phyloP scores from a whole-genome alignment of 2,797 vertebrate genomes.

The Argentina silus region DNA sequence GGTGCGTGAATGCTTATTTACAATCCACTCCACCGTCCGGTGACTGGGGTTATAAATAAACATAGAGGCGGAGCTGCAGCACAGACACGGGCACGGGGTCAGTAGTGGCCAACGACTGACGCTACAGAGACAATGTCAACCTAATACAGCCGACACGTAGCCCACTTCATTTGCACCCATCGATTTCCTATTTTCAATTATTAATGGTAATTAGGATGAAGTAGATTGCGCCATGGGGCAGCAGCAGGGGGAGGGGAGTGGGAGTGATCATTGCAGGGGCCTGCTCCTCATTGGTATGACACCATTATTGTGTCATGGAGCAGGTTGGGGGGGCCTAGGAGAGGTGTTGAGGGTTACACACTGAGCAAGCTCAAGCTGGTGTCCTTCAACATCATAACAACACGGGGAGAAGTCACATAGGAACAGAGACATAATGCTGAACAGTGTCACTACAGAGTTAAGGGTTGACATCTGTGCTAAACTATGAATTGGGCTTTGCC shows the following conservation, averaged over 20 bases:
- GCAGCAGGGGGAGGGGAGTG: constrained; percentile 56
- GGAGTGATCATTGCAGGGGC: constrained; percentile 76
- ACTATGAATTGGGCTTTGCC: not conserved
- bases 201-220: constrained; percentile 99
- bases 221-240: constrained; percentile 86
- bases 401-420: too few species aligned
- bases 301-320: constrained; percentile 50
- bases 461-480: too few species aligned
- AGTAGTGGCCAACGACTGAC: constrained; percentile 62
- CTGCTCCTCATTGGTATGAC: constrained; percentile 78
- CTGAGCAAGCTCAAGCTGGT: too few species aligned
- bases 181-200: constrained; percentile 99
- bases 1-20: constrained; percentile 47
- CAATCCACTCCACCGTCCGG: constrained; percentile 32
- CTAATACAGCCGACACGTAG: constrained; percentile 83
- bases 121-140: constrained; percentile 83
- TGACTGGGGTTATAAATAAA: constrained; percentile 52
- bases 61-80: constrained; percentile 23
- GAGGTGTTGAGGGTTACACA: too few species aligned
- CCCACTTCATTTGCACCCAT: constrained; percentile 91
- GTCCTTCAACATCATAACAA: too few species aligned
- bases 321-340: too few species aligned
- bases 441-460: too few species aligned
- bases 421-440: too few species aligned
- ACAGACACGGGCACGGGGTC: constrained; percentile 21